phyloP scores from a whole-genome alignment of 2,888 invertebrate species.

The Nomada fabriciana region DNA sequence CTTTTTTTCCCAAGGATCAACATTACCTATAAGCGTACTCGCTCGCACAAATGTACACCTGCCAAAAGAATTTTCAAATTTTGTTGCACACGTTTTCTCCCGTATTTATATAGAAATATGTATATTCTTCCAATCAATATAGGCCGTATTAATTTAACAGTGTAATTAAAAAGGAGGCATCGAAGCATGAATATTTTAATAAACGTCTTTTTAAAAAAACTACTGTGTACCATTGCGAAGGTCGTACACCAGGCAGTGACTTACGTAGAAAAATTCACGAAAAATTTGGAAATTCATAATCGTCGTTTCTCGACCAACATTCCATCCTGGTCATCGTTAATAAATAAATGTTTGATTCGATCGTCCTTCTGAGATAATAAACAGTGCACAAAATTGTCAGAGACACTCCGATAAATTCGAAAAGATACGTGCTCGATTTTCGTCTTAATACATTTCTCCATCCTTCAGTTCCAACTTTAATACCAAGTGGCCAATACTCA shows the following conservation, averaged over 20 bases:
- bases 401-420: constrained; percentile 18
- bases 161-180: background rate
- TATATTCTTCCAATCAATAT: constrained; percentile 14
- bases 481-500: constrained; percentile 32
- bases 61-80: constrained; percentile 27
- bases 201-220: background rate
- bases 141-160: constrained; percentile 23
- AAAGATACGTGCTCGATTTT: constrained; percentile 7
- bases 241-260: constrained; percentile 53
- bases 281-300: constrained; percentile 20
- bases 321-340: background rate
- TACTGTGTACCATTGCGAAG: constrained; percentile 2
- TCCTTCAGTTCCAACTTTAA: constrained; percentile 9
- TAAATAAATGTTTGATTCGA: background rate
- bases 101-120: background rate
- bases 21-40: constrained; percentile 27
- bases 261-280: constrained; percentile 31
- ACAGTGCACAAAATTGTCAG: constrained; percentile 33
- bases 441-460: background rate
- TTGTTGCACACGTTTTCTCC: background rate
- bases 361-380: constrained; percentile 8
- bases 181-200: constrained; percentile 1
- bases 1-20: constrained; percentile 12
- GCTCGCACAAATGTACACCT: constrained; percentile 30
- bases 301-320: background rate